Conservation (phyloP, 92 coral and sea anemone species). For the Parazoanthus swiftii region DNA sequence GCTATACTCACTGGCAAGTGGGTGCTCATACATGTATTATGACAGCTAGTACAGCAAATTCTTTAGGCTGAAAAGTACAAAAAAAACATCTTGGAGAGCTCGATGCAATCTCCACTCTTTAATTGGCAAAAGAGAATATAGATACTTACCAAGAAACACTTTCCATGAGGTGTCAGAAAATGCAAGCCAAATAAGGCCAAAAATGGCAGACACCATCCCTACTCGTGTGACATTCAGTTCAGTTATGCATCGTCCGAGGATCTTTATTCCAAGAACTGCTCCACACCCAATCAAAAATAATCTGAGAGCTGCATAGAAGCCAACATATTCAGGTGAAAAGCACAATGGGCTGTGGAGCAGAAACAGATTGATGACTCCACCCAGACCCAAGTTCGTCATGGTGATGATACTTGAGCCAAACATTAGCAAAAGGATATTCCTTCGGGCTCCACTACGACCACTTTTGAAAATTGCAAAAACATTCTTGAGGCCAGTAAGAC, state of each 20-base stretch:
- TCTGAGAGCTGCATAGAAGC: slow-evolving; percentile 63
- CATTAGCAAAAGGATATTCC: slow-evolving; percentile 58
- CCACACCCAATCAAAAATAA: slow-evolving; percentile 62
- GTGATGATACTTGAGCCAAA: slow-evolving; percentile 23
- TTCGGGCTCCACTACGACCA: slow-evolving; percentile 42
- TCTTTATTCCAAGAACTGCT: slow-evolving; percentile 61
- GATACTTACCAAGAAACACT: slow-evolving; percentile 60
- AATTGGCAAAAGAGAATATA: background rate
- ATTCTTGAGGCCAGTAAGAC: slow-evolving; percentile 57
- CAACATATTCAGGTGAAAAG: slow-evolving; percentile 69
- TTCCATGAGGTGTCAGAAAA: slow-evolving; percentile 40
- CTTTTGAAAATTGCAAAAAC: slow-evolving; percentile 49
- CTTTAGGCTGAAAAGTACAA: no score
- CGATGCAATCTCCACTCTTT: background rate
- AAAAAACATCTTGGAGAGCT: background rate
- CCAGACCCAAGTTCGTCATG: slow-evolving; percentile 39
- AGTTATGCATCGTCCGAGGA: slow-evolving; percentile 51
- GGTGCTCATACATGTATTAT: no score
- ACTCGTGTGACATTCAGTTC: slow-evolving; percentile 61
- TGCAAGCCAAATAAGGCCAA: slow-evolving; percentile 48
- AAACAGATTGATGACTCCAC: slow-evolving; percentile 52
- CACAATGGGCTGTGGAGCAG: slow-evolving; percentile 69
- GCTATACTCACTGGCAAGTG: no score
- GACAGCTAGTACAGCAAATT: background rate
- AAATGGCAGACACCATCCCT: slow-evolving; percentile 53